These are phyloP conservation scores for Synanthedon andrenaeformis DNA, from an alignment of 2,888 invertebrate genomes.

Conservation along the genomic window DNA sequence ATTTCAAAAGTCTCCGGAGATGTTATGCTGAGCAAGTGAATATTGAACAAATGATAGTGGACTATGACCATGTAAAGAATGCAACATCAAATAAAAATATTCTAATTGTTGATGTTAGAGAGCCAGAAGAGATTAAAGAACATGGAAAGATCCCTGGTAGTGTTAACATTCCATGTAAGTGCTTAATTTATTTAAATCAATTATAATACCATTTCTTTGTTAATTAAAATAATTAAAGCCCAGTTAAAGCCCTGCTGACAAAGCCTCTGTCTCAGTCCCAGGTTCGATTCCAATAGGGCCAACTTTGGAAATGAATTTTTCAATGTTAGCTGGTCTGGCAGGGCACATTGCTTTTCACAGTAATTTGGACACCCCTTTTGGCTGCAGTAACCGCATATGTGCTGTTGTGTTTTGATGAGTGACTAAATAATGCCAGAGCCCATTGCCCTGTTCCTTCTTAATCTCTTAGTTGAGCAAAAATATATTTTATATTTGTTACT, in stretches of 20 bases:
- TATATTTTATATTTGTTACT: background rate
- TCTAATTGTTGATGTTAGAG: conserved; percentile 81
- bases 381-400: too few species aligned
- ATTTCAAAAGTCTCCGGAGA: conserved; percentile 9
- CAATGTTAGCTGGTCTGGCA: too few species aligned
- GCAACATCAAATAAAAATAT: conserved; percentile 27
- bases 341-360: too few species aligned
- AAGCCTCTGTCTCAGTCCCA: too few species aligned
- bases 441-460: too few species aligned
- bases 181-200: background rate
- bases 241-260: too few species aligned
- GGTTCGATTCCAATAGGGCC: too few species aligned
- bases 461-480: background rate
- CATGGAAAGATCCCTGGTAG: conserved; percentile 80
- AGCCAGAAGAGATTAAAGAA: conserved; percentile 77
- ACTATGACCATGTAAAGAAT: conserved; percentile 53
- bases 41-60: conserved; percentile 35
- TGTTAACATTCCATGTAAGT: conserved; percentile 81
- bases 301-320: background rate
- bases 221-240: background rate
- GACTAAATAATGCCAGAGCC: too few species aligned
- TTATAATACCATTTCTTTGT: background rate
- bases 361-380: too few species aligned
- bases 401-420: too few species aligned
- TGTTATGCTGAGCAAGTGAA: conserved; percentile 25